Base-by-base conservation (phyloP, 1,140 invertebrate genomes). In the Planococcus citri region DNA sequence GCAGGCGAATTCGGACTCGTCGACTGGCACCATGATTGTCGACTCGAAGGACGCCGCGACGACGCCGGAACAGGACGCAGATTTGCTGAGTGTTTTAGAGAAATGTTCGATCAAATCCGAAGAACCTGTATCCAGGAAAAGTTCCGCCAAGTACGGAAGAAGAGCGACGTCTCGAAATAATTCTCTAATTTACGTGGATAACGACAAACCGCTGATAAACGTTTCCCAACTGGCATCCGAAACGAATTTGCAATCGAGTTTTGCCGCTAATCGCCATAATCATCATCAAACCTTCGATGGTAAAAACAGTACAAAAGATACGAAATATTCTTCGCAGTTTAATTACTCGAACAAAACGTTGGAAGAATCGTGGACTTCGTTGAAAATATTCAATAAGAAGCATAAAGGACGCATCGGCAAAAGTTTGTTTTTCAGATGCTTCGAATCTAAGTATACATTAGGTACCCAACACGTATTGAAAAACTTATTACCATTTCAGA, bases 311-410 rank as follows among this genome's bases (percentile, higher is more conserved):
- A 60, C 58, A 57, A n/a, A 22, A 64, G 20, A 1, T 37, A 0
- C 10, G 27, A 20, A 60, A 60, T 41, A 71, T 33, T 38, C 68
- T 38, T 1, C 1, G n/a, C 58, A 41, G 21, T 51, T 51, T n/a
- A 51, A 33, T 69, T 17, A 60, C 41, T 27, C 64, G n/a, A 72
- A 75, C 41, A 71, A 72, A 21, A 70, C 71, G 37, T 73, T 76
- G 0, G 76, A 76, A 70, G 74, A 76, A 33, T 75, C 74, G 22
- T 76, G 76, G 76, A 75, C 64, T 61, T 76, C 75, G 10, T 70
- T 76, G 25, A 74, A 73, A 27, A 57, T 75, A 41, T 76, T 76
- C 29, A 76, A 76, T 71, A 69, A 70, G 1, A 75, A 74, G 60
- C 76, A 76, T 69, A 71, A 69, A 70, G 76, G 76, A 58, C 69